Evolutionary conservation across 2,888 invertebrate species (phyloP).

Genomic region (Pyrgus malvae): DNA sequence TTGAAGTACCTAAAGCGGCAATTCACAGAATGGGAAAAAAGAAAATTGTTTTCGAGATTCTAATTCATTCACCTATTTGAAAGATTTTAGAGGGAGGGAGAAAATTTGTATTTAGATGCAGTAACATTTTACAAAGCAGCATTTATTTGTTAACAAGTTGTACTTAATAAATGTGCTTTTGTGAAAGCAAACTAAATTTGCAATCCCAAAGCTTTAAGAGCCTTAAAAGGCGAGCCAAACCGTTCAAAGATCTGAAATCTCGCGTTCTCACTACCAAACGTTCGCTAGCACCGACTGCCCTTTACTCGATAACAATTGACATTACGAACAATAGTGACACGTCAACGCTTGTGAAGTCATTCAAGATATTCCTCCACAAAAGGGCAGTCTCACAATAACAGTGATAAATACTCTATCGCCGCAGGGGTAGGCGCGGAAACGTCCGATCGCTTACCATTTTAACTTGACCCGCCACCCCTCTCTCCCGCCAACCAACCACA

Average conservation of each 20-base stretch:
- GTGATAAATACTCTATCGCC: slow-evolving; percentile 71
- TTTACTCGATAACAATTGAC: slow-evolving; percentile 41
- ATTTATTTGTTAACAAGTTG: too few relatives aligned
- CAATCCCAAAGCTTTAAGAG: slow-evolving; percentile 33
- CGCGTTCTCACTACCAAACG: slow-evolving; percentile 17
- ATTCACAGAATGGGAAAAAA: too few relatives aligned
- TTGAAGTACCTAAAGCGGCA: too few relatives aligned
- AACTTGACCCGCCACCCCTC: slow-evolving; percentile 44
- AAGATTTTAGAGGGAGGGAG: too few relatives aligned
- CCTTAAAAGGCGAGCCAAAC: slow-evolving; percentile 12
- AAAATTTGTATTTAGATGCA: too few relatives aligned
- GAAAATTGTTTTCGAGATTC: too few relatives aligned
- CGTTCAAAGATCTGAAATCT: slow-evolving; percentile 16
- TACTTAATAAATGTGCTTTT: too few relatives aligned
- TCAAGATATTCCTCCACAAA: slow-evolving; percentile 49
- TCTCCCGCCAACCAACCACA: slow-evolving; percentile 30
- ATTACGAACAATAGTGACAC: slow-evolving; percentile 34
- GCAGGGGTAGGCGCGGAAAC: slow-evolving; percentile 59
- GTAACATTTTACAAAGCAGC: too few relatives aligned
- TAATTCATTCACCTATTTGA: too few relatives aligned
- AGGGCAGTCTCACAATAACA: slow-evolving; percentile 63
- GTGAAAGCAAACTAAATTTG: slow-evolving; percentile 31
- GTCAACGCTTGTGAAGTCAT: slow-evolving; percentile 45
- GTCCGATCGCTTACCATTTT: slow-evolving; percentile 48
- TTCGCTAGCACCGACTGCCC: slow-evolving; percentile 23